These are phyloP conservation scores for Trichosurus vulpecula DNA, from an alignment of 2,797 vertebrate genomes.

Conservation along the genomic window DNA sequence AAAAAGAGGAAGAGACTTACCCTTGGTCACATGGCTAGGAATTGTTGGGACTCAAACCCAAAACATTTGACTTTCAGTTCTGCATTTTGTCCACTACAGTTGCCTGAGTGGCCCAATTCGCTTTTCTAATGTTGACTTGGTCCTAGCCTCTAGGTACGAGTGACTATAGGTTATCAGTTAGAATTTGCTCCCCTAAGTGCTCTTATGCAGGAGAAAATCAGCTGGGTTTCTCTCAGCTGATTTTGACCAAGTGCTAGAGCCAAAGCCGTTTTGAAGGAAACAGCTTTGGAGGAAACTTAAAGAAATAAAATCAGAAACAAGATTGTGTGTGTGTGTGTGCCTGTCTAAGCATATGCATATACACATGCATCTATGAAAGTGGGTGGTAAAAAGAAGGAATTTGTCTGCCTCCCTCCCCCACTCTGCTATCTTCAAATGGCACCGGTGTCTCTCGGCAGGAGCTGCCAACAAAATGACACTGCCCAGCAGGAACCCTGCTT, in stretches of 20 bases:
- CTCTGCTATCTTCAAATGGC: constrained; percentile 50
- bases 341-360: background rate
- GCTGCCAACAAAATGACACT: constrained; percentile 71
- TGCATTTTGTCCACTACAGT: background rate
- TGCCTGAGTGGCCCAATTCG: background rate
- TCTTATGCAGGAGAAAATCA: background rate
- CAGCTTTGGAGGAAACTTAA: background rate
- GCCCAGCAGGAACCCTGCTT: constrained; percentile 70
- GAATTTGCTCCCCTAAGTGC: background rate
- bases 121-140: background rate
- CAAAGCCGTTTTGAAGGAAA: background rate
- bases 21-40: background rate
- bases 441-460: constrained; percentile 66
- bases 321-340: background rate
- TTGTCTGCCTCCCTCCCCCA: constrained; percentile 29
- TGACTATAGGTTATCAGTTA: background rate
- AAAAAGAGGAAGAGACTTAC: background rate
- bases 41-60: background rate
- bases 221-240: background rate
- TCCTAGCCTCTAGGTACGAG: background rate
- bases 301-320: background rate
- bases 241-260: background rate
- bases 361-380: background rate
- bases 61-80: background rate
- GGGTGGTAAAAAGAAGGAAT: background rate